Percentiles rank a stretch among this genome's conserved stretches.
phyloP scores from a whole-genome alignment of 2,888 invertebrate genomes.

The Nesidiocoris tenuis region DNA sequence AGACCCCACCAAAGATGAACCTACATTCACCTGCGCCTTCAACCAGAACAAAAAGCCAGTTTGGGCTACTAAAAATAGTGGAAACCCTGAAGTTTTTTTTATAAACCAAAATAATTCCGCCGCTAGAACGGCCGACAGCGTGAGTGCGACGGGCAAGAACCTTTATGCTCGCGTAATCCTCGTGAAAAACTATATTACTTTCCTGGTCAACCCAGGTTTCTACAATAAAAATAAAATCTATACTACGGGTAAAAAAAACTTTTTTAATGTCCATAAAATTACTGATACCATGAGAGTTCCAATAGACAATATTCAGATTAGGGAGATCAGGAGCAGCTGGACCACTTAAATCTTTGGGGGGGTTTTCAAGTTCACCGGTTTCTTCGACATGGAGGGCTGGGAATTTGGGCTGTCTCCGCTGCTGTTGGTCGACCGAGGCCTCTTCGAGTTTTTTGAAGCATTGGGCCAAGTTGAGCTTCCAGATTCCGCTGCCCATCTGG shows the following conservation, averaged over 20 bases:
- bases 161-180: background rate
- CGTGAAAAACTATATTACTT: background rate
- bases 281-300: background rate
- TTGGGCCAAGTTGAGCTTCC: background rate
- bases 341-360: no score
- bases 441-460: background rate
- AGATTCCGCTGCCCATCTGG: background rate
- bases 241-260: background rate
- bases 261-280: background rate
- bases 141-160: background rate
- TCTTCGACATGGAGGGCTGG: no score
- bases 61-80: background rate
- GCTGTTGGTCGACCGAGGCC: background rate
- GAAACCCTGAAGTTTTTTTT: background rate
- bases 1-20: background rate
- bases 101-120: background rate
- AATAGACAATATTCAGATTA: background rate
- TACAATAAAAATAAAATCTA: background rate
- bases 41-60: background rate
- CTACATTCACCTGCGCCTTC: background rate
- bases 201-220: background rate
- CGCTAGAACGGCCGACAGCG: background rate
- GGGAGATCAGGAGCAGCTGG: no score
- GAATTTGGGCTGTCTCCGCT: no score
- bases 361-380: no score